Evolutionary conservation across 2,113 vertebrate genomes (phyloP).

Genomic region (Lophura nycthemera): DNA sequence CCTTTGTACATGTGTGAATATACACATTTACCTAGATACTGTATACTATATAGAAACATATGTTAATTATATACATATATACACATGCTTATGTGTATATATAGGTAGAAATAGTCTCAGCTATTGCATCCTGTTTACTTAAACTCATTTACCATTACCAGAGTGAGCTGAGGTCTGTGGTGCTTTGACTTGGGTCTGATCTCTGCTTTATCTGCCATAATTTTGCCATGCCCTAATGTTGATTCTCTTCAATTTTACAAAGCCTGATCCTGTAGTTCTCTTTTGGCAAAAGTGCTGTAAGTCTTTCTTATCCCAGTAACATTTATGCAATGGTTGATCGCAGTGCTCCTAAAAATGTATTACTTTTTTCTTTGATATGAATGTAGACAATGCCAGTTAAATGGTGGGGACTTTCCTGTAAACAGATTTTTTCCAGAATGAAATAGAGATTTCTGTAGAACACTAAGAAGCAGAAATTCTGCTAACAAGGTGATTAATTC

Average conservation of each 20-base stretch:
- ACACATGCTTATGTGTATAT: slow-evolving; percentile 32
- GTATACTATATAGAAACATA: slow-evolving; percentile 16
- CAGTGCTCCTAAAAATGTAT: neutral
- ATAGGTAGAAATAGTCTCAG: slow-evolving; percentile 29
- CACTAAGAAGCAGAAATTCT: neutral
- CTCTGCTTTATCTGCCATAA: neutral
- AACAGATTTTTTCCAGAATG: neutral
- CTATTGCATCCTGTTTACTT: slow-evolving; percentile 27
- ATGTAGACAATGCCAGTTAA: neutral
- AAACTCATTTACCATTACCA: neutral
- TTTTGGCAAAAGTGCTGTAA: neutral
- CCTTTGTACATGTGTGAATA: slow-evolving; percentile 53
- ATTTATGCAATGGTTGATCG: neutral
- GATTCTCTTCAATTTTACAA: neutral
- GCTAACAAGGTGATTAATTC: neutral
- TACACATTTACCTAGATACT: slow-evolving; percentile 47
- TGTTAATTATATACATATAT: neutral
- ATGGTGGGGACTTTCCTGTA: neutral
- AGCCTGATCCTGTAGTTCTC: neutral
- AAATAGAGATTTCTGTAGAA: neutral
- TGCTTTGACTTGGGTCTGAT: neutral
- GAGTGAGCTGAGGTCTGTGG: neutral
- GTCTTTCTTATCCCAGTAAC: neutral
- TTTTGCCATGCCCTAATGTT: neutral
- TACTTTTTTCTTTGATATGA: neutral